Evolutionary conservation across 2,888 invertebrate species (phyloP), one percentile per base, ranked within the genome.

Genomic region (Malthinus flaveolus): DNA sequence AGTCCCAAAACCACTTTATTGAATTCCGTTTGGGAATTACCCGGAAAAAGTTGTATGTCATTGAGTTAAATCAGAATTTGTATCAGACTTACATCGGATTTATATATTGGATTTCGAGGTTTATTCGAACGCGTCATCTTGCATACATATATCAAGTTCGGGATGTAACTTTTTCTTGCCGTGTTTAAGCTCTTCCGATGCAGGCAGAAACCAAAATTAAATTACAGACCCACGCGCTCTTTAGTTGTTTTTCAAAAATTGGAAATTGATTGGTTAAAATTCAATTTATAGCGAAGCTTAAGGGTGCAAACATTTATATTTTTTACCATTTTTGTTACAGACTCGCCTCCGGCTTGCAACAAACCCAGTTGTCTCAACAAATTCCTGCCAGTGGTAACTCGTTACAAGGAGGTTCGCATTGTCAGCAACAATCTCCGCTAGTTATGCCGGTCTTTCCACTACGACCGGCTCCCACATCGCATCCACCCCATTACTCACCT

Each of bases 371-470:
- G 62, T 81, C 83, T 56, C 84, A 83, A 66, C 84, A 84, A 57
- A 74, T 81, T 73, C 81, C 83, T 73, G 79, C 82, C 71, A 84
- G 86, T 82, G 84, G 86, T 72, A 85, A 85, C 71, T 86, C 86
- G 69, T 84, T 86, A 59, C 82, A 83, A 56, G 83, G 84, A 66
- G 84, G 61, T 62, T 66, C 60, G 59, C 87, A 87, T 78, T 87
- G 87, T 79, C 87, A 87, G 80, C 85, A 84, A 85, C 70, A 87
- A 84, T 85, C 88, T 76, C 89, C 91, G 53, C 84, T 93, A 78
- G 92, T 92, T 71, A 91, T 93, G 89, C 91, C 93, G 59, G 92
- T 91, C 74, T 93, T 93, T 81, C 93, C 93, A 47, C 84, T 91
- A 71, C 85, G 91, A 63, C 83, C 68, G 7, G 82, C 84, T 71